Conservation (phyloP, 2,113 vertebrate genomes). For the Pluvianellus socialis region DNA sequence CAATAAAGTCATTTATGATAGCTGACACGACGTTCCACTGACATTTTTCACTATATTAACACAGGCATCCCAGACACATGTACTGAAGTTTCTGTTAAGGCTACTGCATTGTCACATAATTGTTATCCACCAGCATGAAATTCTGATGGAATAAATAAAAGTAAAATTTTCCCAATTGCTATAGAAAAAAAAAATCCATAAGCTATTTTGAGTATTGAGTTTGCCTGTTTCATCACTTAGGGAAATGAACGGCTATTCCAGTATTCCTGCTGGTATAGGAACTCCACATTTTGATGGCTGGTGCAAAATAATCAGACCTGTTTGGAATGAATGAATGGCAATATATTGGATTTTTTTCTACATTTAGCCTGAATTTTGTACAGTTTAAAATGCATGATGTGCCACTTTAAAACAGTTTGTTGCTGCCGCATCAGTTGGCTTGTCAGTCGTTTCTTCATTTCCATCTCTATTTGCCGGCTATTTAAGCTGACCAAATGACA, state of each 20-base stretch:
- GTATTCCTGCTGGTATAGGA: neutral
- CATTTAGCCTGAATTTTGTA: neutral
- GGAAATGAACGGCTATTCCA: neutral
- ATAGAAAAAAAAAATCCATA: neutral
- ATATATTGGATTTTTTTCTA: neutral
- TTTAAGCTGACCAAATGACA: neutral
- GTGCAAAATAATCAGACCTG: neutral
- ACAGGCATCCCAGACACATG: neutral
- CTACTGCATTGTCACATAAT: neutral
- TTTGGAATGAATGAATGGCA: neutral
- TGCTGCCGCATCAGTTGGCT: neutral
- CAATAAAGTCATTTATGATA: neutral
- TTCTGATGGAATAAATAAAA: neutral
- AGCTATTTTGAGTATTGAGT: neutral
- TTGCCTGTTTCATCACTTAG: neutral
- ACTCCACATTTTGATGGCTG: neutral
- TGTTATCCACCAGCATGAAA: neutral
- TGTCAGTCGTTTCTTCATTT: neutral
- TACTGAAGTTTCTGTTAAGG: neutral
- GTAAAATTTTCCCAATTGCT: neutral
- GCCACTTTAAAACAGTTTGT: neutral
- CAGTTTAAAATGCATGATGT: neutral
- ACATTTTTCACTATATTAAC: neutral
- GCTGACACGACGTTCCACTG: neutral
- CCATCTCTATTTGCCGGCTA: neutral